These are phyloP conservation scores for Monoplex corrugatus DNA, from an alignment of 2,888 invertebrate species.

Conservation along the genomic window DNA sequence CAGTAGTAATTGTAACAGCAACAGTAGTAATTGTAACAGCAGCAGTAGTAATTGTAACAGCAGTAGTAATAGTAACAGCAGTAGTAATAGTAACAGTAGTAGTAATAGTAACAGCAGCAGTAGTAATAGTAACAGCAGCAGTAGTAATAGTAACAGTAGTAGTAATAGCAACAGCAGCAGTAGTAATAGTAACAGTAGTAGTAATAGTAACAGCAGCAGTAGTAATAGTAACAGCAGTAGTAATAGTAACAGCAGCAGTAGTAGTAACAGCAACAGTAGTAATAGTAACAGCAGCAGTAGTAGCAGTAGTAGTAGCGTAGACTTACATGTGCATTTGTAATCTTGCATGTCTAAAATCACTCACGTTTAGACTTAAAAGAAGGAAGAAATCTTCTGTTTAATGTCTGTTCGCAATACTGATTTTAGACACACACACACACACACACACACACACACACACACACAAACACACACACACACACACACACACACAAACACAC, in stretches of 20 bases:
- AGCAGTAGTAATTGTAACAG: slow-evolving; percentile 39
- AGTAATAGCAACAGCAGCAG: slow-evolving; percentile 48
- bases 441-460: no score
- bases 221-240: slow-evolving; percentile 4
- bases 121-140: slow-evolving; percentile 50
- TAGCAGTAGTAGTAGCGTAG: no score
- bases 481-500: no score
- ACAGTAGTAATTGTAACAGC: slow-evolving; percentile 55
- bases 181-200: slow-evolving; percentile 7
- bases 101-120: slow-evolving; percentile 41
- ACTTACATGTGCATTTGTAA: no score
- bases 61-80: background rate
- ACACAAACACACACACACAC: no score
- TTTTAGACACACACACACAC: no score
- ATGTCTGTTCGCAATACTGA: no score
- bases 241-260: background rate
- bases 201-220: background rate
- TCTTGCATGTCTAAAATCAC: no score
- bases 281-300: slow-evolving; percentile 36
- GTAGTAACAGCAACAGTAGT: background rate
- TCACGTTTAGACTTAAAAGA: no score
- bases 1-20: slow-evolving; percentile 55
- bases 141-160: slow-evolving; percentile 51
- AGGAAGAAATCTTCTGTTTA: no score
- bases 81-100: slow-evolving; percentile 45